Evolutionary conservation across 2,888 invertebrate genomes (phyloP).

Genomic region (Protonemura montana): DNA sequence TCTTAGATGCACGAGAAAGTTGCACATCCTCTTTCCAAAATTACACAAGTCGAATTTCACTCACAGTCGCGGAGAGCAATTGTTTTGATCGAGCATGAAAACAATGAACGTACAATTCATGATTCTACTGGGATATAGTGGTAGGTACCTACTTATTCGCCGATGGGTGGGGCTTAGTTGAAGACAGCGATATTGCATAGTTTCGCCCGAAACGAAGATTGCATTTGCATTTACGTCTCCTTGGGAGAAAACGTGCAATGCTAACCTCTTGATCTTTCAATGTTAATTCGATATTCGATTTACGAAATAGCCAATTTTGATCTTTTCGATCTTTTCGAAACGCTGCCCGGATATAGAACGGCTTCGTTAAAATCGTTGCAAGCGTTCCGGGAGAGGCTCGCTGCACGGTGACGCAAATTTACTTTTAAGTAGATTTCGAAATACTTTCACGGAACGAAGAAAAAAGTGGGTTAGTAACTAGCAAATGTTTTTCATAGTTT

Average conservation of each 20-base stretch:
- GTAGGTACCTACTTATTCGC: not conserved
- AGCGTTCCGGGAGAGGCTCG: not conserved
- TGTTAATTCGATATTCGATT: constrained; percentile 12
- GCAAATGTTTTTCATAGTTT: not conserved
- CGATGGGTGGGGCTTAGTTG: not conserved
- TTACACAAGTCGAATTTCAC: not conserved
- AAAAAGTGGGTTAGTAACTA: not conserved
- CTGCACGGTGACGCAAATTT: not conserved
- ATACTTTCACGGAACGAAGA: not conserved
- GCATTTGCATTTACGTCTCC: not conserved
- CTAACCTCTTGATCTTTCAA: not conserved
- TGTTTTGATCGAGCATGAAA: constrained; percentile 7
- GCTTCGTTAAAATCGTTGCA: not conserved
- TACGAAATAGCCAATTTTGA: not conserved
- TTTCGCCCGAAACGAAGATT: not conserved
- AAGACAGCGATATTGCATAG: constrained; percentile 1
- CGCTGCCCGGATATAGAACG: not conserved
- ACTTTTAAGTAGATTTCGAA: not conserved
- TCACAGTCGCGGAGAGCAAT: not conserved
- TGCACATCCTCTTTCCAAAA: not conserved
- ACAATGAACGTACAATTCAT: not conserved
- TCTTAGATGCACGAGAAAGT: constrained; percentile 3
- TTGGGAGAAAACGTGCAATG: not conserved
- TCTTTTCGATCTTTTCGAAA: not conserved
- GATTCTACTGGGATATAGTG: not conserved